Conservation (phyloP, 1,140 invertebrate species). For the Drosophila ironensis region DNA sequence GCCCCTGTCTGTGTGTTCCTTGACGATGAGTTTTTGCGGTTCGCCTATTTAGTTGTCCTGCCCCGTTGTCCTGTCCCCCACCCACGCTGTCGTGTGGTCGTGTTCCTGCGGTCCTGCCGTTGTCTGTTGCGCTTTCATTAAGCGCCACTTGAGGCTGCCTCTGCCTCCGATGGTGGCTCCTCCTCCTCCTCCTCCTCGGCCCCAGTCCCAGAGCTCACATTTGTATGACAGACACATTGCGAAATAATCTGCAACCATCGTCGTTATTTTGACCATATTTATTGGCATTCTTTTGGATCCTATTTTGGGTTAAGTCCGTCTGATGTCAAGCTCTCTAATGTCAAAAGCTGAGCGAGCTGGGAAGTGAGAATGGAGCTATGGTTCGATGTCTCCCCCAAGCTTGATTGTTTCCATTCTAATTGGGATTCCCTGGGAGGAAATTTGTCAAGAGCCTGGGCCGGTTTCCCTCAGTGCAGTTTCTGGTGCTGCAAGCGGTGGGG, state of each 20-base stretch:
- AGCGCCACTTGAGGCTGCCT: slow-evolving; percentile 69
- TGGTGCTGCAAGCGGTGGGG: slow-evolving; percentile 5
- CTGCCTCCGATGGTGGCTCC: slow-evolving; percentile 10
- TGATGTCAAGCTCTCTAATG: too few relatives aligned
- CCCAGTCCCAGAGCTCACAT: slow-evolving; percentile 60
- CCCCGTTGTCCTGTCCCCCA: background rate
- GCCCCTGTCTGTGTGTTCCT: slow-evolving; percentile 36
- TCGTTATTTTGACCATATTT: background rate
- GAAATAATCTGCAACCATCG: background rate
- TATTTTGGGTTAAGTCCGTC: background rate
- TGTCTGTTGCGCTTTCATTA: slow-evolving; percentile 78
- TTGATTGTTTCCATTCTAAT: too few relatives aligned
- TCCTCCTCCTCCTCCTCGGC: background rate
- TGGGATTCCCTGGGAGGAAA: too few relatives aligned
- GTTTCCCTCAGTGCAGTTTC: slow-evolving; percentile 13
- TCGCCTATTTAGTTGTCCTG: slow-evolving; percentile 57
- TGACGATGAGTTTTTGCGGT: slow-evolving; percentile 60
- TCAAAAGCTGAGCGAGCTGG: too few relatives aligned
- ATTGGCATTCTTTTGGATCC: background rate
- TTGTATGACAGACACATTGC: slow-evolving; percentile 32
- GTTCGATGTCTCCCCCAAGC: too few relatives aligned
- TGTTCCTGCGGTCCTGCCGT: slow-evolving; percentile 50
- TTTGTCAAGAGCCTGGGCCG: background rate
- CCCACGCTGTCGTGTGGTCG: slow-evolving; percentile 27
- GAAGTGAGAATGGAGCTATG: too few relatives aligned